These are phyloP conservation scores for Pelobates fuscus DNA, from an alignment of 2,113 vertebrate genomes.

Conservation along the genomic window DNA sequence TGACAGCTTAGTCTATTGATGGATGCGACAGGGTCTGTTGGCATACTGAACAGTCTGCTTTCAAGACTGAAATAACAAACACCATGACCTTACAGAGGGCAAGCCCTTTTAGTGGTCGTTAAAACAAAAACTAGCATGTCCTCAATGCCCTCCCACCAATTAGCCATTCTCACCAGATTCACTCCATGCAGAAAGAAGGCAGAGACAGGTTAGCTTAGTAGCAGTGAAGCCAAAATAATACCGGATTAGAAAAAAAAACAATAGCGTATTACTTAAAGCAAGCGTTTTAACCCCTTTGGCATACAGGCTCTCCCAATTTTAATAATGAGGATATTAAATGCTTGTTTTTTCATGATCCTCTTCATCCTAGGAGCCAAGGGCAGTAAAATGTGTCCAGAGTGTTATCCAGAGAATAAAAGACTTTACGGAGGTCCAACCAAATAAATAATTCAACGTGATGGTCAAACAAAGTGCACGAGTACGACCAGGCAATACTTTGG, in stretches of 20 bases:
- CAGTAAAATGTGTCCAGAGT: background rate
- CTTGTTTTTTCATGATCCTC: background rate
- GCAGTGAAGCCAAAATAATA: background rate
- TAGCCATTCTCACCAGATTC: too few species aligned
- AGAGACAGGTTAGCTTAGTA: background rate
- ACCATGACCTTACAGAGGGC: too few species aligned
- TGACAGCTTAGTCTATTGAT: too few species aligned
- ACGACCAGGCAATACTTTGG: slow-evolving; percentile 32
- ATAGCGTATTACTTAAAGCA: too few species aligned
- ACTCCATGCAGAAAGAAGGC: background rate
- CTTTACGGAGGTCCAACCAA: slow-evolving; percentile 36
- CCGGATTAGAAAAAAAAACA: background rate
- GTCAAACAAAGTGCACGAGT: slow-evolving; percentile 45
- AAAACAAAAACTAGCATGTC: too few species aligned
- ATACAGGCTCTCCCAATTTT: background rate
- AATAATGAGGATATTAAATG: background rate
- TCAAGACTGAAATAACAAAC: too few species aligned
- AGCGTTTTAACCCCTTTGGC: too few species aligned
- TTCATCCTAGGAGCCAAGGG: background rate
- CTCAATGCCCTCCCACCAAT: too few species aligned
- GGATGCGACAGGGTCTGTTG: too few species aligned
- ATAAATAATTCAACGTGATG: slow-evolving; percentile 50
- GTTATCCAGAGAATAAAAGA: too few species aligned
- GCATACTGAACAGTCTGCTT: too few species aligned
- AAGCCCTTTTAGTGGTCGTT: too few species aligned